Percentiles rank a stretch among this genome's conserved stretches.
Evolutionary conservation across 1,140 invertebrate genomes (phyloP).

Genomic region (Lutraria rhynchaena): DNA sequence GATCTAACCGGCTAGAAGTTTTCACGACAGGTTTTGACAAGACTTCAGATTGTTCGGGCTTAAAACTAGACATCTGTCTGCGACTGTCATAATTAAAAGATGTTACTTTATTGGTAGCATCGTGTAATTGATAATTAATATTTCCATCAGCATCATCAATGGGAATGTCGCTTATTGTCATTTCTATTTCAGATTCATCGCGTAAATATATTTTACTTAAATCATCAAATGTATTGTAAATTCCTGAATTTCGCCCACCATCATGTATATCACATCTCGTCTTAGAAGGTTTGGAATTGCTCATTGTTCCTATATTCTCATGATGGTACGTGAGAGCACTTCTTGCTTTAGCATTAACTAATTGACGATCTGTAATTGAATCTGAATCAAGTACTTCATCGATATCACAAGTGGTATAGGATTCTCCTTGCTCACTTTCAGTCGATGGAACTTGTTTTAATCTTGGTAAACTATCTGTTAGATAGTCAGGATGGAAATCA

Average conservation of each 20-base stretch:
- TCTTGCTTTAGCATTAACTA: slow-evolving; percentile 9
- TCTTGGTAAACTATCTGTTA: slow-evolving; percentile 53
- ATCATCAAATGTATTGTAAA: slow-evolving; percentile 47
- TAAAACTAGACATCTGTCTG: slow-evolving; percentile 21
- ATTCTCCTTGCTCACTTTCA: slow-evolving; percentile 61
- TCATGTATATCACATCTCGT: neutral
- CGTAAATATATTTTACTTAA: slow-evolving; percentile 29
- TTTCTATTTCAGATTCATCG: slow-evolving; percentile 28
- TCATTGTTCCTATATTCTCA: neutral
- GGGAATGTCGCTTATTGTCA: slow-evolving; percentile 1
- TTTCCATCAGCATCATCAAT: slow-evolving; percentile 29
- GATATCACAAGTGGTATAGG: slow-evolving; percentile 63
- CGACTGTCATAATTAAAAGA: slow-evolving; percentile 7
- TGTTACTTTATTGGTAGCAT: neutral
- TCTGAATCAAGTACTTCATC: slow-evolving; percentile 58
- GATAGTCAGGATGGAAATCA: slow-evolving; percentile 63
- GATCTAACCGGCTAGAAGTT: neutral
- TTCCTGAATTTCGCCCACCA: neutral
- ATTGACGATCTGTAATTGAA: slow-evolving; percentile 17
- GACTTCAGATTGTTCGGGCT: slow-evolving; percentile 3
- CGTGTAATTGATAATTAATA: neutral
- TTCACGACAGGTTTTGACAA: neutral
- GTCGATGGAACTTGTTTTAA: slow-evolving; percentile 45
- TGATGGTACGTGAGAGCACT: neutral
- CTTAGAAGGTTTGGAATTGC: neutral